phyloP scores from a whole-genome alignment of 92 coral and sea anemone genomes.

The Phenganax stokvisi region DNA sequence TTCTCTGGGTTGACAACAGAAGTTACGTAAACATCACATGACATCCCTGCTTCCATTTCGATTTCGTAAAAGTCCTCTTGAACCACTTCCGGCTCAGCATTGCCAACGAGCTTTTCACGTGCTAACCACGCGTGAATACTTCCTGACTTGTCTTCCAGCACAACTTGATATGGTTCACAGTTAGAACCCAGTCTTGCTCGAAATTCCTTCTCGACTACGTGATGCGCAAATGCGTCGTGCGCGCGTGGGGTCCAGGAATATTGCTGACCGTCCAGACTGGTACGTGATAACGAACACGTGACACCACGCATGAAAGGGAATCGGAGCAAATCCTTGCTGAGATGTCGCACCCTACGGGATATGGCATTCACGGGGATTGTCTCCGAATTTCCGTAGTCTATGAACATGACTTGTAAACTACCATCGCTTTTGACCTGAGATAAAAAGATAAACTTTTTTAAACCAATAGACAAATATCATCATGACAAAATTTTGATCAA shows the following conservation, averaged over 20 bases:
- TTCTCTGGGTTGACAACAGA: conserved; percentile 64
- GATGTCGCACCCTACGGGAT: not conserved
- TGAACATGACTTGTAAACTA: conserved; percentile 54
- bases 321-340: conserved; percentile 14
- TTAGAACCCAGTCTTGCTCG: conserved; percentile 24
- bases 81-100: conserved; percentile 21
- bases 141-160: conserved; percentile 10
- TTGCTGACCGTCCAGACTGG: conserved; percentile 16
- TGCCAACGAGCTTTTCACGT: conserved; percentile 11
- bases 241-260: conserved; percentile 38
- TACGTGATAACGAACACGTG: conserved; percentile 24
- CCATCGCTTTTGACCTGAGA: conserved; percentile 10
- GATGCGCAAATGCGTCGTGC: conserved; percentile 33
- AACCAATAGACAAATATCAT: no score
- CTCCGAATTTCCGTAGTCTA: conserved; percentile 87
- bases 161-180: conserved; percentile 17
- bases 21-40: conserved; percentile 55
- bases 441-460: no score
- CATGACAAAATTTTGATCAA: no score
- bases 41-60: conserved; percentile 22
- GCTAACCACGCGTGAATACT: conserved; percentile 26
- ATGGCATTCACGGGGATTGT: conserved; percentile 31
- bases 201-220: conserved; percentile 23
- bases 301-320: conserved; percentile 28
- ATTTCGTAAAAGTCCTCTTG: conserved; percentile 40